These are phyloP conservation scores for Cantharis rufa DNA, from an alignment of 2,888 invertebrate species.

Conservation along the genomic window DNA sequence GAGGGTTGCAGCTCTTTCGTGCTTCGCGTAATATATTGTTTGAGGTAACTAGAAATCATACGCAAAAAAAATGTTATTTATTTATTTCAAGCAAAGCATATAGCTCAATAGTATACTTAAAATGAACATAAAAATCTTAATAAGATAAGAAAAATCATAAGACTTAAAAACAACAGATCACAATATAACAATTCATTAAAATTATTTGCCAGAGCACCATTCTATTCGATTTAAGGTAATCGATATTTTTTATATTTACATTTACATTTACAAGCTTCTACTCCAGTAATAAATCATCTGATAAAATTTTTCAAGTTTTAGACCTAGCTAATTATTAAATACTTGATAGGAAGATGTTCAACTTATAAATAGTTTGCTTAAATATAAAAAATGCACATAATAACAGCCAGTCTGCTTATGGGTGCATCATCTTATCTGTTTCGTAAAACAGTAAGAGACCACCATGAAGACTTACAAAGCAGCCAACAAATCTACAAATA, in stretches of 20 bases:
- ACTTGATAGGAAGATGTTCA: conserved; percentile 58
- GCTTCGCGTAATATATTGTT: no score
- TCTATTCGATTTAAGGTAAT: conserved; percentile 46
- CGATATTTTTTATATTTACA: conserved; percentile 7
- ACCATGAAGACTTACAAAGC: conserved; percentile 41
- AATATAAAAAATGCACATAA: conserved; percentile 48
- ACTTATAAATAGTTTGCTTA: conserved; percentile 44
- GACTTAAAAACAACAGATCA: conserved; percentile 51
- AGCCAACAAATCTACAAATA: conserved; percentile 45
- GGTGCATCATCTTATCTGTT: conserved; percentile 50
- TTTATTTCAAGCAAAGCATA: conserved; percentile 55
- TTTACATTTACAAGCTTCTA: conserved; percentile 21
- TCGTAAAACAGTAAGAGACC: conserved; percentile 53
- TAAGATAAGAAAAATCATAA: conserved; percentile 33
- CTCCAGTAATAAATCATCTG: conserved; percentile 22
- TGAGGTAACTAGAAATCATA: background rate
- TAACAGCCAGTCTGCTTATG: conserved; percentile 52
- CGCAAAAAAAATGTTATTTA: conserved; percentile 21
- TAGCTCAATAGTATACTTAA: conserved; percentile 52
- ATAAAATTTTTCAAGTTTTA: conserved; percentile 44
- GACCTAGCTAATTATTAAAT: conserved; percentile 49
- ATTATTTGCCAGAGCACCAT: conserved; percentile 54
- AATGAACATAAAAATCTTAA: conserved; percentile 35
- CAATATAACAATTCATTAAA: conserved; percentile 52
- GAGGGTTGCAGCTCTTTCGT: no score